These are phyloP conservation scores for Cybosia mesomella DNA, from an alignment of 2,888 invertebrate species.

Conservation along the genomic window DNA sequence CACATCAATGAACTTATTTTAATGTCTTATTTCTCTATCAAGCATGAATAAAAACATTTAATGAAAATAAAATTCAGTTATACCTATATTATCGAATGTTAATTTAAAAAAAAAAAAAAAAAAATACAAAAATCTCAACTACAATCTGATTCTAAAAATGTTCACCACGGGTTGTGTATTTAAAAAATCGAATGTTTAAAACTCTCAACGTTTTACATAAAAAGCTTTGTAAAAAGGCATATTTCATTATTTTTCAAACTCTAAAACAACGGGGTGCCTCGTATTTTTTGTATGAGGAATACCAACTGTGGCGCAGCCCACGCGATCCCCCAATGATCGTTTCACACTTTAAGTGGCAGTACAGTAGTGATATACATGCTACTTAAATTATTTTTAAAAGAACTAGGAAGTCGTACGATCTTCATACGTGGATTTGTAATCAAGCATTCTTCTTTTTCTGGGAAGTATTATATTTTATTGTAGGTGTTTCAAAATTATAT, in stretches of 20 bases:
- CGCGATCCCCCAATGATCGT: slow-evolving; percentile 74
- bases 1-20: slow-evolving; percentile 36
- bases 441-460: slow-evolving; percentile 26
- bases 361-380: slow-evolving; percentile 77
- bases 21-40: slow-evolving; percentile 46
- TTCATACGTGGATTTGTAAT: slow-evolving; percentile 50
- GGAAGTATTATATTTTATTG: slow-evolving; percentile 6
- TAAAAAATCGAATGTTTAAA: slow-evolving; percentile 74
- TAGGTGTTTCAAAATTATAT: neutral
- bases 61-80: slow-evolving; percentile 46
- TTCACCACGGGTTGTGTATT: slow-evolving; percentile 71
- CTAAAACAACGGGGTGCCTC: slow-evolving; percentile 85
- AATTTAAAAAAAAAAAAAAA: slow-evolving; percentile 53
- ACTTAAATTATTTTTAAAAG: slow-evolving; percentile 70
- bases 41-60: slow-evolving; percentile 34
- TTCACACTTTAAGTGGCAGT: slow-evolving; percentile 84
- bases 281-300: slow-evolving; percentile 79
- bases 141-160: slow-evolving; percentile 55
- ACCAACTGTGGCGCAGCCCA: slow-evolving; percentile 76
- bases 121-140: slow-evolving; percentile 41
- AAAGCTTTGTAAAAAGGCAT: slow-evolving; percentile 78
- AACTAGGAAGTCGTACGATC: slow-evolving; percentile 34
- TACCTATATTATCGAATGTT: slow-evolving; percentile 53
- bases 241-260: slow-evolving; percentile 83
- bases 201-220: slow-evolving; percentile 76